Conservation (phyloP, 92 coral and sea anemone genomes). For the Heliopora coerulea region DNA sequence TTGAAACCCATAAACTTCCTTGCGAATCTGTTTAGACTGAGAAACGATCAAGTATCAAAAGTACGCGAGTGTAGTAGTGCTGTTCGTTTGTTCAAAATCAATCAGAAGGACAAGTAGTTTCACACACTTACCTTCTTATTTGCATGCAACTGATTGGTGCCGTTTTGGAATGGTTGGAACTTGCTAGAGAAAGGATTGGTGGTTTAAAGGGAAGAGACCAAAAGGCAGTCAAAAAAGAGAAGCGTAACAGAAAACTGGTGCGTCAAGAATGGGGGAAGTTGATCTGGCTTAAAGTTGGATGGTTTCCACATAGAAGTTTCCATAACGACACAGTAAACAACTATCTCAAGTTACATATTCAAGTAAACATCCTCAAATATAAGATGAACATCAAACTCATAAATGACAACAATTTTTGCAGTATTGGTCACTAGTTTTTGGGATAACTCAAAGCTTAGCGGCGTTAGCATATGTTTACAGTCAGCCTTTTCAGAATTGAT, state of each 20-base stretch:
- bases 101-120: not conserved
- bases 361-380: slow-evolving; percentile 11
- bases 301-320: not conserved
- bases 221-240: not conserved
- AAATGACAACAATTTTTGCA: no score
- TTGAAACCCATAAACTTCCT: no score
- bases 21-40: no score
- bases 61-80: no score
- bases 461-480: no score
- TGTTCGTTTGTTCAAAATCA: not conserved
- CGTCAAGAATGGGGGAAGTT: not conserved
- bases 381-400: no score
- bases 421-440: no score
- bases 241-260: not conserved
- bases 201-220: not conserved
- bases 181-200: not conserved
- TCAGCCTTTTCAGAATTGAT: no score
- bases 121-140: not conserved
- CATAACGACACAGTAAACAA: slow-evolving; percentile 34
- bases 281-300: not conserved
- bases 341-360: slow-evolving; percentile 1
- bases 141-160: not conserved
- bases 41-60: no score
- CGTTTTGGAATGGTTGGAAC: not conserved
- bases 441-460: no score